Percentiles rank a stretch among this genome's conserved stretches.
phyloP scores from a whole-genome alignment of 2,113 vertebrate species.

The Zosterops japonicus region DNA sequence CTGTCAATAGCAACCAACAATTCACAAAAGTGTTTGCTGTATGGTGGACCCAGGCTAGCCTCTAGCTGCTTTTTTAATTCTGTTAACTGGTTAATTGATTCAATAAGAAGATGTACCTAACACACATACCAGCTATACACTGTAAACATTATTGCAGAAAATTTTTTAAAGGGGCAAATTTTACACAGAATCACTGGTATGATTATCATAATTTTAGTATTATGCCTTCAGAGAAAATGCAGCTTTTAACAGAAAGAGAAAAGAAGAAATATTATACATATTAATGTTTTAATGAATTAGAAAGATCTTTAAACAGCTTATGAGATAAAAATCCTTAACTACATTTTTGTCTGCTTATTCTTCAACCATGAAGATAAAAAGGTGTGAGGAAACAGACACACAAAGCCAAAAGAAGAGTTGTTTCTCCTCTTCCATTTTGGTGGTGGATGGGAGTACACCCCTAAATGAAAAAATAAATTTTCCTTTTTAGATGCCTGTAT shows the following conservation, averaged over 20 bases:
- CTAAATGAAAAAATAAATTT: background rate
- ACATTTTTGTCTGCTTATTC: background rate
- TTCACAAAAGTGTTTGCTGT: background rate
- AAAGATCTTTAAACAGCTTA: background rate
- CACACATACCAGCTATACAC: background rate
- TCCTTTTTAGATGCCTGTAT: background rate
- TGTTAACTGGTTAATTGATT: background rate
- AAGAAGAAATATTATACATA: background rate
- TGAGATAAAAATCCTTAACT: background rate
- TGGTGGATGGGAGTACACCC: accelerated
- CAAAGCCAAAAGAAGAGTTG: background rate
- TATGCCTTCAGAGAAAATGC: background rate
- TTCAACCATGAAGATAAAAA: background rate
- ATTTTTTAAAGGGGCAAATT: background rate
- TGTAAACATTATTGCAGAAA: background rate
- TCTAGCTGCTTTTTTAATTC: background rate
- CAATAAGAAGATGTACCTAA: background rate
- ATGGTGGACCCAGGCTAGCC: background rate
- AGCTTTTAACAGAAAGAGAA: background rate
- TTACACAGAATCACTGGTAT: background rate
- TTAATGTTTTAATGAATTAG: background rate
- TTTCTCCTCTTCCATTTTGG: background rate
- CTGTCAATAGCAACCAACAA: background rate
- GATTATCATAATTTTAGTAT: background rate
- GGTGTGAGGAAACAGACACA: background rate